Base-by-base conservation (phyloP, 2,113 vertebrate species). In the Seriola rivoliana region DNA sequence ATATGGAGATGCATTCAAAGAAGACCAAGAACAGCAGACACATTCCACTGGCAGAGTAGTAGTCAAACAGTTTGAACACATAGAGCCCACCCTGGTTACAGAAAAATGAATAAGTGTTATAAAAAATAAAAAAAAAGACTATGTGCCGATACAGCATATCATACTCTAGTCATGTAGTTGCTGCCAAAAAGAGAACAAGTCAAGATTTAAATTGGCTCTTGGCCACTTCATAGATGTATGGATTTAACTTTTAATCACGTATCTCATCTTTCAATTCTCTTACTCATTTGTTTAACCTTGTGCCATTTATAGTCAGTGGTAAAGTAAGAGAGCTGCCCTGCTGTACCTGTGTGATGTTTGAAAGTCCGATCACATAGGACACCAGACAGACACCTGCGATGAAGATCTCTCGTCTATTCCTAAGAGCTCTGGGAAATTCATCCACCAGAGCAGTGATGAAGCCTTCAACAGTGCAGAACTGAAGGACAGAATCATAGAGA, bases 21-120 rank as follows among this genome's bases (percentile, higher is more conserved):
- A 99, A 99, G 86, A 99, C 98, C 71, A 99, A 95, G 94, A 99
- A 99, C 55, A 99, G 96, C 79, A 99, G 96, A 91, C 96, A 98
- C 98, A 99, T 99, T 81, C 98, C 98, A 48, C 98, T 99, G 92
- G 98, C 98, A 32, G 98, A 99, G 92, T 99, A 99, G 95, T 99
- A 99, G 90, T 99, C 98, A 60, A 99, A 99, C 82, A 99, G 96
- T 85, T 99, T 99, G 94, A 99, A 99, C 88, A 99, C 98, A 40
- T 99, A 99, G 84, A 99, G 96, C 81, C 98, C 98, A 71, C 98
- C 98, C 98, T 99, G 88, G 59, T 64, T 29, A 75, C 80, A 85
- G 52, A 87, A 84, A 78, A 79, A 85, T 25, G n/a, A 2, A 76
- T 0, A 46, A 40, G n/a, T 54, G 57, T 74, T 48, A 86, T 25